Conservation (phyloP, 2,797 vertebrate genomes). For the Ara ararauna region DNA sequence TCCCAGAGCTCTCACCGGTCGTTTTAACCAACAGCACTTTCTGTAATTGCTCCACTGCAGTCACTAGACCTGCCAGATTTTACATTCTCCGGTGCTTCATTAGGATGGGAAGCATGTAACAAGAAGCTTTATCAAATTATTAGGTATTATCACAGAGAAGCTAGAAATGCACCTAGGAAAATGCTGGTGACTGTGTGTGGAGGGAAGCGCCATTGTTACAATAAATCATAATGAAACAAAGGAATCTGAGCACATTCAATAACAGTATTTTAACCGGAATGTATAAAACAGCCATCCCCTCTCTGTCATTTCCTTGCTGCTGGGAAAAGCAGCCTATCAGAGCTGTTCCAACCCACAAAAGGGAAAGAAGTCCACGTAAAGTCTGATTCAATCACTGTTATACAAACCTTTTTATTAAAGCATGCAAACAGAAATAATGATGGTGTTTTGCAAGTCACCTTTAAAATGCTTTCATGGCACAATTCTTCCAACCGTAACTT, state of each 20-base stretch:
- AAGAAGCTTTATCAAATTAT: conserved; percentile 11
- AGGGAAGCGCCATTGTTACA: neutral
- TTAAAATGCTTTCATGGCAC: neutral
- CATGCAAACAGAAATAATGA: neutral
- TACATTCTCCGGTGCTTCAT: conserved; percentile 10
- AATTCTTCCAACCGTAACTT: neutral
- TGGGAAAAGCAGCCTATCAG: neutral
- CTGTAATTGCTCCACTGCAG: conserved; percentile 55
- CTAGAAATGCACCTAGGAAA: neutral
- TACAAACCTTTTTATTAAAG: neutral
- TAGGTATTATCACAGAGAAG: neutral
- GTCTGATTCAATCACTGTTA: neutral
- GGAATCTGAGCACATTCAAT: neutral
- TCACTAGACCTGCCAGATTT: conserved; percentile 31
- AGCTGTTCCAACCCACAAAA: neutral
- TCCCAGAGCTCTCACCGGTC: conserved; percentile 49
- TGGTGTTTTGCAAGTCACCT: neutral
- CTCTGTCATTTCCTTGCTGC: neutral
- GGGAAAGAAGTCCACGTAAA: neutral
- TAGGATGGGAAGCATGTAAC: neutral
- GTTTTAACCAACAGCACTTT: conserved; percentile 59
- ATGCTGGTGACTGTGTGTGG: neutral
- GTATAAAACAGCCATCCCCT: neutral
- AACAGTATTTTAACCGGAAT: conserved; percentile 2
- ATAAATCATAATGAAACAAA: neutral